phyloP scores from a whole-genome alignment of 2,888 invertebrate species.

The Linnaemya vulpina region DNA sequence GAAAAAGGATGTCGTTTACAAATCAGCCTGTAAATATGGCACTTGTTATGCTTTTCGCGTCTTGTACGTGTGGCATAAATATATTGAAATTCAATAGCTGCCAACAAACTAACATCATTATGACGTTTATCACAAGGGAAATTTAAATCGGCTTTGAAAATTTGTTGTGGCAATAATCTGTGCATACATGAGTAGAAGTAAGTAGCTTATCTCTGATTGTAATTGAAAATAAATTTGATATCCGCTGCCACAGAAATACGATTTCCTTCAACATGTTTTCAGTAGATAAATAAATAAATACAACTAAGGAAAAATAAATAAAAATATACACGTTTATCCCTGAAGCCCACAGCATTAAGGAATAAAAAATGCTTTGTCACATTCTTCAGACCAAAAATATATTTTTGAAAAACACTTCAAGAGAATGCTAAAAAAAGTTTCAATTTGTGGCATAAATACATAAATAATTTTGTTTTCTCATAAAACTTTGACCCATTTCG shows the following conservation, averaged over 20 bases:
- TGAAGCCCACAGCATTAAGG: too few species aligned
- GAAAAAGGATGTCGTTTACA: background rate
- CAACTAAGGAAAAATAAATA: background rate
- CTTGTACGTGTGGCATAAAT: background rate
- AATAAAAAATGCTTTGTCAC: too few species aligned
- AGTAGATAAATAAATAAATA: background rate
- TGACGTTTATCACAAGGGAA: background rate
- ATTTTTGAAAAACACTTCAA: too few species aligned
- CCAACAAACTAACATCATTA: background rate
- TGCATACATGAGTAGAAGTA: background rate
- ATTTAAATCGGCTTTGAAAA: background rate
- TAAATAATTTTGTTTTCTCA: too few species aligned
- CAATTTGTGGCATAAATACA: too few species aligned
- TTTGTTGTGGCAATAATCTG: background rate
- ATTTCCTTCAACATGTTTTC: background rate
- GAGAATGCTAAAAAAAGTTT: too few species aligned
- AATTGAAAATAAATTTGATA: slow-evolving; percentile 12
- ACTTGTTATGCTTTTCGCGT: background rate
- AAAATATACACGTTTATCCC: background rate
- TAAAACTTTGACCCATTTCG: too few species aligned
- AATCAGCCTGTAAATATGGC: background rate
- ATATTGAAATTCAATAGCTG: slow-evolving; percentile 12
- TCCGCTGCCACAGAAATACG: background rate
- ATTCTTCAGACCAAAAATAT: too few species aligned
- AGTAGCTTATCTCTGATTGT: background rate